phyloP scores from a whole-genome alignment of 1,140 invertebrate genomes.

The Cyclina sinensis region DNA sequence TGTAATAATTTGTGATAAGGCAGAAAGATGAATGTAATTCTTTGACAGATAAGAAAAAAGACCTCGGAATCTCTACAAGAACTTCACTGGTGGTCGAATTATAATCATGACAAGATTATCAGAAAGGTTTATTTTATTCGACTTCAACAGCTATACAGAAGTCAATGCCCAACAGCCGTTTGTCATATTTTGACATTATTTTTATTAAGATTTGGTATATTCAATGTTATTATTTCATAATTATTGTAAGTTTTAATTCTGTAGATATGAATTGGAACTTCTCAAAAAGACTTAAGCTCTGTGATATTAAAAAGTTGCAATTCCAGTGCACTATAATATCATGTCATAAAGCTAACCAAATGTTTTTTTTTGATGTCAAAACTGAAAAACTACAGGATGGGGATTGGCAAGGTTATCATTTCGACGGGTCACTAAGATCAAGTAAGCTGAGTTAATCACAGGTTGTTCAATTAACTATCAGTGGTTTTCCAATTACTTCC shows the following conservation, averaged over 20 bases:
- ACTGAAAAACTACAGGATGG: no score
- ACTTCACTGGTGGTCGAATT: constrained; percentile 18
- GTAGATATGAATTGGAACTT: no score
- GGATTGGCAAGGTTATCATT: no score
- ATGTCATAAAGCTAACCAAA: no score
- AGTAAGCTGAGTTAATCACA: background rate
- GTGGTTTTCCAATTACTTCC: constrained; percentile 38
- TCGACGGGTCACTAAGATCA: constrained; percentile 23
- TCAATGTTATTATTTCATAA: no score
- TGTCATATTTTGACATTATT: no score
- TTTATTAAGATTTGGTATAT: no score
- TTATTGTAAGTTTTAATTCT: no score
- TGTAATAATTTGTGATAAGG: constrained; percentile 58
- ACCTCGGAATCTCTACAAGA: background rate
- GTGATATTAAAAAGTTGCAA: no score
- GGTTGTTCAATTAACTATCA: constrained; percentile 31
- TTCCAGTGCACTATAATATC: no score
- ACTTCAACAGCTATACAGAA: background rate
- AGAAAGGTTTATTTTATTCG: background rate
- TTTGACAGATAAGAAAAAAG: constrained; percentile 12
- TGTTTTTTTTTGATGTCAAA: no score
- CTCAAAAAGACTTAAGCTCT: no score
- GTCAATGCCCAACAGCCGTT: background rate
- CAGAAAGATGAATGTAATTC: constrained; percentile 41
- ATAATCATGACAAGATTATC: constrained; percentile 33